Percentiles rank a stretch among this genome's conserved stretches.
phyloP scores from a whole-genome alignment of 2,113 vertebrate genomes.

The Corythoichthys intestinalis region DNA sequence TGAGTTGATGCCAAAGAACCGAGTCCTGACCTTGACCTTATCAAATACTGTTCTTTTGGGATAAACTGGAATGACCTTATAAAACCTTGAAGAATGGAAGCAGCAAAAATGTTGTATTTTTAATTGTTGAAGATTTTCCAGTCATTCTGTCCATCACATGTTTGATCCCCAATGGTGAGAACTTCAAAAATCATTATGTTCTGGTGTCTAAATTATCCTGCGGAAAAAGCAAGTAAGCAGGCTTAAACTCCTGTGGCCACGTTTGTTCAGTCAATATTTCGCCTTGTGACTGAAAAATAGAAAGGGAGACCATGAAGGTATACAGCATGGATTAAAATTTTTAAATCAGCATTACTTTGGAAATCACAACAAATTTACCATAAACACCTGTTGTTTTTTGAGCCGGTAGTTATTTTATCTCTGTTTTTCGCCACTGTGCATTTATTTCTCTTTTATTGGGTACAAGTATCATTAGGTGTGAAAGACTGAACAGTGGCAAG shows the following conservation, averaged over 20 bases:
- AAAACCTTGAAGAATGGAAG: too few relatives aligned
- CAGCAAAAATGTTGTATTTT: too few relatives aligned
- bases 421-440: slow-evolving; percentile 8
- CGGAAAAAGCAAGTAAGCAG: slow-evolving; percentile 19
- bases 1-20: too few relatives aligned
- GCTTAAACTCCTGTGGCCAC: slow-evolving; percentile 16
- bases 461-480: slow-evolving; percentile 27
- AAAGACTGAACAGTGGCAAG: slow-evolving; percentile 25
- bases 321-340: slow-evolving; percentile 12
- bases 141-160: too few relatives aligned
- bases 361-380: slow-evolving; percentile 7
- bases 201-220: neutral
- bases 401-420: slow-evolving; percentile 18
- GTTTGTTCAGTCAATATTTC: slow-evolving; percentile 23
- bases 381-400: slow-evolving; percentile 12
- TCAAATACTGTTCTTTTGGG: too few relatives aligned
- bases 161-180: neutral
- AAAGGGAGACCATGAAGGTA: slow-evolving; percentile 4
- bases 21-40: too few relatives aligned
- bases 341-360: neutral
- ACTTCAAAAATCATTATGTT: too few relatives aligned
- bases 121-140: too few relatives aligned
- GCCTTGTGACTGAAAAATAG: slow-evolving; percentile 5
- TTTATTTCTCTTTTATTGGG: slow-evolving; percentile 38
- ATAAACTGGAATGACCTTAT: too few relatives aligned